Base-by-base conservation (phyloP, 2,113 vertebrate species). In the Rhinichthys klamathensis region DNA sequence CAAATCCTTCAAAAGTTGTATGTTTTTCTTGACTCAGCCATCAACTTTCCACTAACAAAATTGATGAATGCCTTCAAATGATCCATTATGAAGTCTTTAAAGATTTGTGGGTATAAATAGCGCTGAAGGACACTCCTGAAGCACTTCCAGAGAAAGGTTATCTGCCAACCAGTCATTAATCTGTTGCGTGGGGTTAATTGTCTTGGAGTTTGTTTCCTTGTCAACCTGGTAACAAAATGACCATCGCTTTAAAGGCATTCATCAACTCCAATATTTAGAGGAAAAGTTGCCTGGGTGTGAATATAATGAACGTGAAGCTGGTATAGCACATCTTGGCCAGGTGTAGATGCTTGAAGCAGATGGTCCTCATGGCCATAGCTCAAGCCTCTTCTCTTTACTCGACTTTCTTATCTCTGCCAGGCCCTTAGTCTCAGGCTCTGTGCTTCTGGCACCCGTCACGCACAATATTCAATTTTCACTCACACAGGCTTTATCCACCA, bases 301-400 rank as follows among this genome's bases (percentile, higher is more conserved):
- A n/a, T 60, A 58, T 79, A 85, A 83, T 86, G 32, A 83, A 83
- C 51, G 35, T 84, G 76, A 75, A 76, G 72, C 13, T 70, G 35
- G 74, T 80, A 58, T 84, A 95, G 91, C 95, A 95, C 95, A 95
- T 96, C 94, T 96, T 97, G 97, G 96, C 96, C 95, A 94, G 86
- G 92, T 92, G 92, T 95, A 95, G 94, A 95, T 96, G 94, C 91
- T 92, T 93, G 94, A 92, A 96, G 95, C 97, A 98, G 97, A 98
- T 98, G 97, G 97, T 96, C 93, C 94, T 96, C 95, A 94, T 95
- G 97, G 97, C 96, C 96, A 94, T 93, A 63, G 75, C 83, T 90
- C 87, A 89, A 88, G 58, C 94, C 93, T 80, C 54, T 81, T 88
- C 83, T 86, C 75, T 88, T 84, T 83, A 85, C 85, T 76, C 77